Conservation (phyloP, 2,113 vertebrate species). For the Pseudolaguvia tuberculata region DNA sequence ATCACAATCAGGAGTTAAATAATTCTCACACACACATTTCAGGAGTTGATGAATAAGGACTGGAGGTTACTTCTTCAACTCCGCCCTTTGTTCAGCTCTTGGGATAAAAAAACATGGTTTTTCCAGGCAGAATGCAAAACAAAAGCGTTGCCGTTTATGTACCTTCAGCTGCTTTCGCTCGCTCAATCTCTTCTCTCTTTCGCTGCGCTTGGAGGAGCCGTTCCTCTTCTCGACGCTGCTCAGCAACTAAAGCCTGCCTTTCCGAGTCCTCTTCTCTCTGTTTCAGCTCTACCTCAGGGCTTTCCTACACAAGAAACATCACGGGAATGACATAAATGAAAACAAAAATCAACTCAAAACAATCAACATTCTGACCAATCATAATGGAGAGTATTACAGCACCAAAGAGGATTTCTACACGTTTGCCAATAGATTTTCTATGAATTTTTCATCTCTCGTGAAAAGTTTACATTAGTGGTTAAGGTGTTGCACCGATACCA, state of each 20-base stretch:
- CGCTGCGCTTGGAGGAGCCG: constrained; percentile 84
- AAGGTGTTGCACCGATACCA: too few relatives aligned
- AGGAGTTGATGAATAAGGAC: constrained; percentile 42
- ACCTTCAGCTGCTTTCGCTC: constrained; percentile 93
- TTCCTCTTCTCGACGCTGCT: constrained; percentile 89
- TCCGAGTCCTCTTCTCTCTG: constrained; percentile 86
- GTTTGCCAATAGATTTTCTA: too few relatives aligned
- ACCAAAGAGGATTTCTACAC: background rate
- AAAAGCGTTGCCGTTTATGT: too few relatives aligned
- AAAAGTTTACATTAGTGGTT: too few relatives aligned
- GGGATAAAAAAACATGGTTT: constrained; percentile 30
- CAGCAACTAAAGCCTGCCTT: constrained; percentile 81
- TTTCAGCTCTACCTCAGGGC: constrained; percentile 69
- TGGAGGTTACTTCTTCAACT: constrained; percentile 14
- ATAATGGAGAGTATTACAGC: background rate
- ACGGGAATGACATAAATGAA: background rate
- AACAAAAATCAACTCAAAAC: background rate
- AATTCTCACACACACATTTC: constrained; percentile 66
- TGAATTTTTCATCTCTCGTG: too few relatives aligned
- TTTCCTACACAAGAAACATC: constrained; percentile 49
- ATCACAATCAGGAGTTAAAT: constrained; percentile 67
- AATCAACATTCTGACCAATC: background rate
- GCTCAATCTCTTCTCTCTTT: constrained; percentile 83
- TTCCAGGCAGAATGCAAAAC: constrained; percentile 4
- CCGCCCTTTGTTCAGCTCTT: constrained; percentile 9